These are phyloP conservation scores for Pseudocheirus occidentalis DNA, from an alignment of 2,797 vertebrate species.

Conservation along the genomic window DNA sequence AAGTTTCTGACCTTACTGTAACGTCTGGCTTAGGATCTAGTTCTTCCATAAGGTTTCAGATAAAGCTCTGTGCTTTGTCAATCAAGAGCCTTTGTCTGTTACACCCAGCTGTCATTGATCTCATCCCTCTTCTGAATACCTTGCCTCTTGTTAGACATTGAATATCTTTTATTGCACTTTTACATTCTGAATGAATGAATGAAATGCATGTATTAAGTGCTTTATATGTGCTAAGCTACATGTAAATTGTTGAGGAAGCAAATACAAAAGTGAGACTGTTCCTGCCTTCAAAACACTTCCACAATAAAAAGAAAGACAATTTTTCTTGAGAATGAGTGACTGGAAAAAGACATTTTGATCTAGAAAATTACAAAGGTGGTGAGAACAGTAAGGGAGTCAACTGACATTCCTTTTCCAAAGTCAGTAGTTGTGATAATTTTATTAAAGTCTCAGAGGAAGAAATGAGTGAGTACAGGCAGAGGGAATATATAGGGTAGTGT, in stretches of 20 bases:
- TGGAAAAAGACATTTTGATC: background rate
- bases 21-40: background rate
- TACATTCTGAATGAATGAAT: background rate
- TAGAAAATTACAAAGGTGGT: background rate
- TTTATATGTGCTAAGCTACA: background rate
- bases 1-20: background rate
- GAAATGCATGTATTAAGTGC: background rate
- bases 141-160: background rate
- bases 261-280: background rate
- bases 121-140: background rate
- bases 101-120: background rate
- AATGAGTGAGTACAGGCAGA: too few species aligned
- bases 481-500: too few species aligned
- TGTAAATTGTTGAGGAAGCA: background rate
- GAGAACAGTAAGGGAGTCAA: background rate
- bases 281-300: background rate
- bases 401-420: background rate
- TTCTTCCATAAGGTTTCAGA: background rate
- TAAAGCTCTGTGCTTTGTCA: background rate
- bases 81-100: background rate
- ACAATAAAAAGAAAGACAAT: background rate
- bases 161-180: background rate
- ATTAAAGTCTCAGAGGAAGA: too few species aligned
- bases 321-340: background rate
- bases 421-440: background rate